Base-by-base conservation (phyloP, 2,113 vertebrate species). In the Thinocorus orbignyianus region DNA sequence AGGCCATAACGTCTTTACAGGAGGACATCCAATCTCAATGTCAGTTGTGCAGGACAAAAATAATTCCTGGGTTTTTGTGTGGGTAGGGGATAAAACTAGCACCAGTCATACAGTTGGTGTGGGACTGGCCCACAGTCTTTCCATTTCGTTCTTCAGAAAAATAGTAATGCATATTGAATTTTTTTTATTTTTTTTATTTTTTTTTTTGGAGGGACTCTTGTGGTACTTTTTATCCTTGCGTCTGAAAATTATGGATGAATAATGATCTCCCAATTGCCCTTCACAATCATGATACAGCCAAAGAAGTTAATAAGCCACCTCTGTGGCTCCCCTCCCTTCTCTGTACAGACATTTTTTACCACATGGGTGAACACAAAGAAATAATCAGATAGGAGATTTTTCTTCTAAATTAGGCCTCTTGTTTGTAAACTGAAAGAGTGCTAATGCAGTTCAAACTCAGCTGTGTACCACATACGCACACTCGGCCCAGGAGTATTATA, bases 391-490 rank as follows among this genome's bases (percentile, higher is more conserved):
- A 96, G 97, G 97, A 98, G 97, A 97, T 97, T 98, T 98, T 97
- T 97, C 97, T 97, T 97, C 98, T 99, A 99, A 99, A 99, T 99
- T 98, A 99, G 98, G 98, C 98, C 98, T 98, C 99, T 99, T 99
- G 98, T 99, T 98, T 99, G 99, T 98, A 99, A 99, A 99, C 98
- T 98, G 98, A 99, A 99, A 99, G 99, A 98, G 98, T 93, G 90
- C 97, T 98, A 97, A 98, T 97, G 97, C 93, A 95, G 97, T 97
- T 97, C 98, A 97, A 94, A 98, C 95, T 96, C 97, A 97, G 98
- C 97, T 97, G 89, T 92, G 95, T 95, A 81, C 95, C 93, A 84
- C 96, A 96, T 97, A 96, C 54, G 66, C 93, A 96, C 92, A 83
- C 93, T 97, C 93, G 5, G 94, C 96, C 94, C 90, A 82, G 96